These are phyloP conservation scores for Lepeophtheirus nordmannii DNA, from an alignment of 2,888 invertebrate genomes.

Conservation along the genomic window DNA sequence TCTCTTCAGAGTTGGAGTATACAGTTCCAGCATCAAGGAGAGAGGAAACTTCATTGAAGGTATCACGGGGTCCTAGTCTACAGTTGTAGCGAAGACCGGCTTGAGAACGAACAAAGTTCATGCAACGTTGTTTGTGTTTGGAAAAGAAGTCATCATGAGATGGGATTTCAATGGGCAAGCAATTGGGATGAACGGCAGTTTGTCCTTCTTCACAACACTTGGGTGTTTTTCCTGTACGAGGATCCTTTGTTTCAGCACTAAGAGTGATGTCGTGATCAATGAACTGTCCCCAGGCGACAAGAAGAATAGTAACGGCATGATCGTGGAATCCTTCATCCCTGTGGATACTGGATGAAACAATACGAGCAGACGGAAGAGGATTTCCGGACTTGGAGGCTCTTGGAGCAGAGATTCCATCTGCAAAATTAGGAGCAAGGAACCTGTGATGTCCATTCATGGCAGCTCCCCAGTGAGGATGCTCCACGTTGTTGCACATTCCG, in stretches of 20 bases:
- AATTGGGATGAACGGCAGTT: conserved; percentile 60
- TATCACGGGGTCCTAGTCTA: conserved; percentile 44
- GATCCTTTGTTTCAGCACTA: conserved; percentile 28
- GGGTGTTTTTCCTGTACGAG: conserved; percentile 28
- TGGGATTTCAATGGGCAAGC: conserved; percentile 71
- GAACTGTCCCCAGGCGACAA: conserved; percentile 37
- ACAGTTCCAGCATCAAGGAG: conserved; percentile 32
- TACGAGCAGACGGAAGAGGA: conserved; percentile 29
- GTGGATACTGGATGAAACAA: conserved; percentile 39
- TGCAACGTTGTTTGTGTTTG: conserved; percentile 64
- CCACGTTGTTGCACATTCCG: conserved; percentile 32
- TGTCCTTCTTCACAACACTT: conserved; percentile 29
- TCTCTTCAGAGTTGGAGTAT: conserved; percentile 29
- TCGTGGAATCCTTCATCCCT: conserved; percentile 57
- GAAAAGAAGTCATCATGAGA: conserved; percentile 81
- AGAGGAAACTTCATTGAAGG: conserved; percentile 31
- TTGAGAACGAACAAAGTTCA: conserved; percentile 75
- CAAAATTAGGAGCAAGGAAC: conserved; percentile 55
- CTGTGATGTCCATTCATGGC: conserved; percentile 24
- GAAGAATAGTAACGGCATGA: conserved; percentile 31
- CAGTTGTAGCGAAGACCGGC: conserved; percentile 74
- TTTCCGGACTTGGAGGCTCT: conserved; percentile 54
- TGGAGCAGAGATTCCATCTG: conserved; percentile 69
- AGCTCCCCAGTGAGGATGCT: conserved; percentile 31
- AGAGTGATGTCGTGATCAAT: conserved; percentile 38